Conservation (phyloP, 1,140 invertebrate species). For the Drosophila biarmipes region DNA sequence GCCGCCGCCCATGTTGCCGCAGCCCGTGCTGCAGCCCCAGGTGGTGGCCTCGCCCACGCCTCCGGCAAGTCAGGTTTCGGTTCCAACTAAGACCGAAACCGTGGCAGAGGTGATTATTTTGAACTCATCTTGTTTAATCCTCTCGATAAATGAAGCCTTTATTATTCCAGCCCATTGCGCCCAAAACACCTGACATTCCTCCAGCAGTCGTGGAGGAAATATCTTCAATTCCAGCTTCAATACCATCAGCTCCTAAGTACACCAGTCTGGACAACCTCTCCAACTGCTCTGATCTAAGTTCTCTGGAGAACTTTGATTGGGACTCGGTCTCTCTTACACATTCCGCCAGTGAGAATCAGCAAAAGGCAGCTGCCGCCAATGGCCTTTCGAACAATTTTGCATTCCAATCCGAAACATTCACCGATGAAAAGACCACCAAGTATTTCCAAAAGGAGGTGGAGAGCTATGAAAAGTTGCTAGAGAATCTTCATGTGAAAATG, state of each 20-base stretch:
- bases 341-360: slow-evolving; percentile 79
- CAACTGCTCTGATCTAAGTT: slow-evolving; percentile 78
- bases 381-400: slow-evolving; percentile 58
- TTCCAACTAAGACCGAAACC: not conserved
- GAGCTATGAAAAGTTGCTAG: slow-evolving; percentile 93
- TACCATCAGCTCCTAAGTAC: slow-evolving; percentile 31
- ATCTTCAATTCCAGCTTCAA: slow-evolving; percentile 25
- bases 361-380: slow-evolving; percentile 30
- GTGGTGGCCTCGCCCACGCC: slow-evolving; percentile 60
- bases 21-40: slow-evolving; percentile 66
- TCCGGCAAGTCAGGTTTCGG: slow-evolving; percentile 48
- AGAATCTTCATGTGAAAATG: slow-evolving; percentile 91
- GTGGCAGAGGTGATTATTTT: not conserved
- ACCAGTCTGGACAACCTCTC: slow-evolving; percentile 76
- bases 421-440: slow-evolving; percentile 89
- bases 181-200: slow-evolving; percentile 7
- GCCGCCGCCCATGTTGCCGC: slow-evolving; percentile 60
- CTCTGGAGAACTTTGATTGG: slow-evolving; percentile 82
- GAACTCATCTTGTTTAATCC: no score
- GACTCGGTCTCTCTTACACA: slow-evolving; percentile 84
- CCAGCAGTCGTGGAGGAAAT: slow-evolving; percentile 5
- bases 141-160: not conserved
- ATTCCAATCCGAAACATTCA: slow-evolving; percentile 88
- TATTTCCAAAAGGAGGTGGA: slow-evolving; percentile 94
- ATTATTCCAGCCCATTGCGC: not conserved